Percentiles rank a stretch among this genome's conserved stretches.
Evolutionary conservation across 2,888 invertebrate species (phyloP).

Genomic region (Oscheius sp.): DNA sequence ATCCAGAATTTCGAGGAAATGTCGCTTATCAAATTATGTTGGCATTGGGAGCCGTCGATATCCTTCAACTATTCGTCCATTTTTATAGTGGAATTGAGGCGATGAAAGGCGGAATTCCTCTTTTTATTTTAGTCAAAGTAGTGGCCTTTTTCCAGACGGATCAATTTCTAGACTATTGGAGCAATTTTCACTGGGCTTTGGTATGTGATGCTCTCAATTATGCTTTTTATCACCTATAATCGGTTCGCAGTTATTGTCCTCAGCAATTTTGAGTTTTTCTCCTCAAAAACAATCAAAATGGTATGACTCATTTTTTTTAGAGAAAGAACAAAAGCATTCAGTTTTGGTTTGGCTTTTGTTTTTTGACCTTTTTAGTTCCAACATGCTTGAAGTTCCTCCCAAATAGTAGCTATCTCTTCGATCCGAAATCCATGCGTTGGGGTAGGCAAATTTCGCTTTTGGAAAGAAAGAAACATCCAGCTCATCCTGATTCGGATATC

Average conservation of each 20-base stretch:
- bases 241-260: neutral
- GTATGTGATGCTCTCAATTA: neutral
- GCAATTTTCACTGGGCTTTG: conserved; percentile 7
- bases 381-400: neutral
- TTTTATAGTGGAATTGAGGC: conserved; percentile 4
- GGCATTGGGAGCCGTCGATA: conserved; percentile 2
- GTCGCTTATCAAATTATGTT: conserved; percentile 7
- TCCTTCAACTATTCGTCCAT: conserved; percentile 14
- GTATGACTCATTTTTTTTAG: neutral
- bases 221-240: conserved; percentile 1
- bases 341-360: neutral
- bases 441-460: neutral
- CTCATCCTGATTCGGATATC: neutral
- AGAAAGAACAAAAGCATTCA: neutral
- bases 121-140: conserved; percentile 3
- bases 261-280: neutral
- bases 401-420: neutral
- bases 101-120: neutral
- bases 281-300: neutral
- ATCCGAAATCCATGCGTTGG: neutral
- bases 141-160: too few relatives aligned
- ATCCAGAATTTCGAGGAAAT: conserved; percentile 9
- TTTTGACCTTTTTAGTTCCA: neutral
- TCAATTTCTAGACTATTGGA: neutral
- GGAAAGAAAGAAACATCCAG: neutral